Percentiles rank a stretch among this genome's conserved stretches.
Conservation (phyloP, 2,888 invertebrate genomes). For the Drosophila antonietae region DNA sequence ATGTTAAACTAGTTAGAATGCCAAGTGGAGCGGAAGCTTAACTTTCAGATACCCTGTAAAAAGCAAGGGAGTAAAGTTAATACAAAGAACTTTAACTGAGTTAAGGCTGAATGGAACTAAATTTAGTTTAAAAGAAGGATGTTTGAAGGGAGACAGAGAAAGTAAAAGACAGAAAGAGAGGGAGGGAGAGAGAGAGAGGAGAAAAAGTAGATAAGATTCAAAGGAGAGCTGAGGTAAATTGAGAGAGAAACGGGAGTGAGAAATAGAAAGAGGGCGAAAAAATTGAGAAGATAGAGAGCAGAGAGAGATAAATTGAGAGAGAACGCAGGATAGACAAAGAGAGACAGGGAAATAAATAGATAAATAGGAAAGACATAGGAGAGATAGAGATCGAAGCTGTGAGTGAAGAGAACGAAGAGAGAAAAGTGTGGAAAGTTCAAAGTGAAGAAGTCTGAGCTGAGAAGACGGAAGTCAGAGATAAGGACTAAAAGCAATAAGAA, state of each 20-base stretch:
- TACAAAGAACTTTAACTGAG: background rate
- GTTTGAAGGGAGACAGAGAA: background rate
- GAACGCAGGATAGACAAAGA: too few relatives aligned
- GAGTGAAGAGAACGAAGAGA: too few relatives aligned
- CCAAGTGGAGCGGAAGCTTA: fast-evolving
- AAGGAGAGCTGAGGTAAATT: too few relatives aligned
- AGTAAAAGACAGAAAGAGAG: background rate
- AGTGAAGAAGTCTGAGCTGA: too few relatives aligned
- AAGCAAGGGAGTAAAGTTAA: background rate
- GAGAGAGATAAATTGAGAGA: background rate
- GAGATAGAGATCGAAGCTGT: too few relatives aligned
- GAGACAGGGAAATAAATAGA: too few relatives aligned
- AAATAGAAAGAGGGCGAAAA: background rate
- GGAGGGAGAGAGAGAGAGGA: background rate
- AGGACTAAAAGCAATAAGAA: too few relatives aligned
- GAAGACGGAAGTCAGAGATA: too few relatives aligned
- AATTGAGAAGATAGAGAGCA: background rate
- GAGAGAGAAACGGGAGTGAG: background rate
- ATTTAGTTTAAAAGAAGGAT: background rate
- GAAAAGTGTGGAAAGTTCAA: too few relatives aligned
- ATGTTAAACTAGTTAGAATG: constrained; percentile 42
- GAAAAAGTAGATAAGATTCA: background rate
- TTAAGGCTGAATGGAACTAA: background rate
- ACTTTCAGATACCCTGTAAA: constrained; percentile 20
- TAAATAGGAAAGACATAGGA: too few relatives aligned